These are phyloP conservation scores for Microctenopoma lineatum DNA, from an alignment of 2,797 vertebrate species.

Conservation along the genomic window DNA sequence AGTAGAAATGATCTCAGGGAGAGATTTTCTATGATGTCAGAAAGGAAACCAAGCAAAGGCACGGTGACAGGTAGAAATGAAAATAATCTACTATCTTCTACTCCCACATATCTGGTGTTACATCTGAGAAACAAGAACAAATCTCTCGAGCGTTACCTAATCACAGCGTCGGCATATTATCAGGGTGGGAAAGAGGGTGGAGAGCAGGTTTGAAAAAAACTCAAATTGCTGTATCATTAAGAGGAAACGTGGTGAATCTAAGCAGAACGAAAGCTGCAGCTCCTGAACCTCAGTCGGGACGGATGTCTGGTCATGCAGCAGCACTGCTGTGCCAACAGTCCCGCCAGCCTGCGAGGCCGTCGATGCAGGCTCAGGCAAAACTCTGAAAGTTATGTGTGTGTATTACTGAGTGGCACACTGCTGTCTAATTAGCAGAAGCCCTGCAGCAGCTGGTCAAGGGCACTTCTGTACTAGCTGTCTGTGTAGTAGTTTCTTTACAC, in stretches of 20 bases:
- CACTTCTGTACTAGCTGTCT: background rate
- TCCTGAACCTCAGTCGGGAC: slow-evolving; percentile 40
- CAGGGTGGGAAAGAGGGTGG: background rate
- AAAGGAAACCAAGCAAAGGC: slow-evolving; percentile 3
- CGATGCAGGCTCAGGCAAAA: slow-evolving; percentile 49
- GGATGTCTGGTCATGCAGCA: slow-evolving; percentile 53
- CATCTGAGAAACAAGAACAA: background rate
- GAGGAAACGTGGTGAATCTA: slow-evolving; percentile 7
- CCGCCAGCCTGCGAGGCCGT: slow-evolving; percentile 47
- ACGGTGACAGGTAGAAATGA: background rate
- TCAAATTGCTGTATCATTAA: background rate
- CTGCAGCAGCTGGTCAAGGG: slow-evolving; percentile 35
- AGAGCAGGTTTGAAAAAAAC: background rate
- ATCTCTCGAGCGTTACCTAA: background rate
- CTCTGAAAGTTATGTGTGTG: slow-evolving; percentile 1
- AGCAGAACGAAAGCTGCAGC: slow-evolving; percentile 25
- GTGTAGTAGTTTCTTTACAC: background rate
- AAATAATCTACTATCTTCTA: background rate
- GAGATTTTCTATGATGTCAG: background rate
- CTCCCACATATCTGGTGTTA: background rate
- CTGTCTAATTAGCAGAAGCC: slow-evolving; percentile 52
- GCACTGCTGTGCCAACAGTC: slow-evolving; percentile 40
- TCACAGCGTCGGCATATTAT: background rate
- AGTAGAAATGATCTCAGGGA: slow-evolving; percentile 10
- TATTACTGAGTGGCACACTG: slow-evolving; percentile 22